These are phyloP conservation scores for Grammomys dolichurus DNA, from an alignment of 2,113 vertebrate genomes.

Conservation along the genomic window DNA sequence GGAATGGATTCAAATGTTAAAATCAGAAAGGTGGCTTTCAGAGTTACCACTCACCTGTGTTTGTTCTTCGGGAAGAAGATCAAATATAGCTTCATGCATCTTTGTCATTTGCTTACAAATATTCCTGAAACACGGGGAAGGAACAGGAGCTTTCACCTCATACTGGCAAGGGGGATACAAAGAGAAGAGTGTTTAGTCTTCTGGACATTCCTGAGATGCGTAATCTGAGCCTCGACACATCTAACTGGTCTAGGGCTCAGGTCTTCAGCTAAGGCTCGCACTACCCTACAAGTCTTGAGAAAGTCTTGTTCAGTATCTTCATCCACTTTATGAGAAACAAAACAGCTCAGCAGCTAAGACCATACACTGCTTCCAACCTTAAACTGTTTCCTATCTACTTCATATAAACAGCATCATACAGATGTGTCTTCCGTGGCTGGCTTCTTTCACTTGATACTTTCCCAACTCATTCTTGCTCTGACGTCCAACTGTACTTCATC, in stretches of 20 bases:
- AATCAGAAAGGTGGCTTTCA: background rate
- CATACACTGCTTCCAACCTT: background rate
- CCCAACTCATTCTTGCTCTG: background rate
- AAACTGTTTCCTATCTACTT: constrained; percentile 25
- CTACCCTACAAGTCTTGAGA: background rate
- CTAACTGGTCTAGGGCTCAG: background rate
- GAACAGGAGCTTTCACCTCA: constrained; percentile 98
- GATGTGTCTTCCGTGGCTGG: background rate
- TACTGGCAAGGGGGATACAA: constrained; percentile 89
- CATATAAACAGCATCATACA: background rate
- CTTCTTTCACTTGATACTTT: constrained; percentile 4
- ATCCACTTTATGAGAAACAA: background rate
- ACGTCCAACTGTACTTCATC: background rate
- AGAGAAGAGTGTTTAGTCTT: constrained; percentile 49
- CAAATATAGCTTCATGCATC: constrained; percentile 98
- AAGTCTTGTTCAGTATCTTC: constrained; percentile 17
- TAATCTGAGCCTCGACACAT: background rate
- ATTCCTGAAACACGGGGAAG: constrained; percentile 96
- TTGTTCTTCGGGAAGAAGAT: constrained; percentile 97
- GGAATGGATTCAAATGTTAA: background rate
- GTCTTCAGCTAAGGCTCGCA: background rate
- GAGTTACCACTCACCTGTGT: constrained; percentile 90
- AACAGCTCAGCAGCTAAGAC: constrained; percentile 24
- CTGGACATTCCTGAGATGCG: background rate
- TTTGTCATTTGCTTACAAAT: constrained; percentile 98